Base-by-base conservation (phyloP, 2,888 invertebrate genomes). In the Lysandra coridon region DNA sequence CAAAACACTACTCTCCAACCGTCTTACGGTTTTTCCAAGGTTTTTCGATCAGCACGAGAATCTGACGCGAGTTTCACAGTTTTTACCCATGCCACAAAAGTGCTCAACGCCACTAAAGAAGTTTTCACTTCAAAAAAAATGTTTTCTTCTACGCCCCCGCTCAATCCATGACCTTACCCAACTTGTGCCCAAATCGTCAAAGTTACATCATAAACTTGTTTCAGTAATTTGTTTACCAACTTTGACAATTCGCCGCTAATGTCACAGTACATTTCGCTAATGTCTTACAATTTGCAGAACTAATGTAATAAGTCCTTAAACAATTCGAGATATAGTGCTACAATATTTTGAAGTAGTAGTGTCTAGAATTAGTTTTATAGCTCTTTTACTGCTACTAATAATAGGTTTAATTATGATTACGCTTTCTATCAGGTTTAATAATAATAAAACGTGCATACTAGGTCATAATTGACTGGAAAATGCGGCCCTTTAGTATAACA, bases 211-310 rank as follows among this genome's bases (percentile, higher is more conserved):
- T 57, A 57, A 57, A 57, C 17, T 57, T 57, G 57, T 57, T 57
- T 57, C 57, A 57, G 57, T 57, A 57, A 57, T 57, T 57, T 57
- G 57, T 57, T 64, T 64, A 30, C 64, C 30, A 64, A 64, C 64
- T 64, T 64, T 12, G 64, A 64, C 12, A 64, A 64, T 64, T 64
- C 23, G 12, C 64, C 12, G 10, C 64, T 64, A 64, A 64, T 64
- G 64, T 64, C 64, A 64, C 23, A 64, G 30, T 30, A 62, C 62
- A 57, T 17, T 17, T 17, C 57, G 4, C 57, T 57, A 57, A 57
- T 57, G 57, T 30, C 30, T 12, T 23, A 30, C 64, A 64, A 64
- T 64, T 64, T 30, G 30, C 64, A 64, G 64, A 23, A 64, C 64
- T 64, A 64, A 64, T 64, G 64, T 64, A 23, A 64, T 30, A 64